A percentile compares a stretch with the other conserved stretches of the same genome.
phyloP scores from a whole-genome alignment of 2,888 invertebrate genomes.

The Drosophila hamatofila region DNA sequence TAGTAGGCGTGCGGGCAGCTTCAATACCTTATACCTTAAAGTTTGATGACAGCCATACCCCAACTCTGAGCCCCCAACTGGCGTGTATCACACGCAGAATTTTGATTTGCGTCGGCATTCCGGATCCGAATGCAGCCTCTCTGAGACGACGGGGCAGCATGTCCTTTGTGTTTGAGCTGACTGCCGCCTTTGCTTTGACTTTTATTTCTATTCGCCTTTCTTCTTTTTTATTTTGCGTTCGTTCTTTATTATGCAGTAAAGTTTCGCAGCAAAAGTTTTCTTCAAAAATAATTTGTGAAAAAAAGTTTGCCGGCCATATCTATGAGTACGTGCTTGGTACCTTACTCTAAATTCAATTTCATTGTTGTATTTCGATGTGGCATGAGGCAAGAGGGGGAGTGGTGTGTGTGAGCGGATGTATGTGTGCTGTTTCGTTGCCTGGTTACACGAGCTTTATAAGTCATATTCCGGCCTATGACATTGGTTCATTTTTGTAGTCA shows the following conservation, averaged over 20 bases:
- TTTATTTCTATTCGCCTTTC: slow-evolving; percentile 31
- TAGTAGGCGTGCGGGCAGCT: slow-evolving; percentile 44
- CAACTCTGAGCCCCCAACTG: not conserved
- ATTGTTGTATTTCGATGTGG: slow-evolving; percentile 58
- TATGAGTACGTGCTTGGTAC: slow-evolving; percentile 69
- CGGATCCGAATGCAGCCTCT: slow-evolving; percentile 29
- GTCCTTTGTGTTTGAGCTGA: slow-evolving; percentile 39
- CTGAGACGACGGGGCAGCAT: not conserved
- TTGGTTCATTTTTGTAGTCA: slow-evolving; percentile 18
- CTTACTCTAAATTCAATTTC: slow-evolving; percentile 77
- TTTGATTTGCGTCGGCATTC: slow-evolving; percentile 67
- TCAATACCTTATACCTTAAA: slow-evolving; percentile 56
- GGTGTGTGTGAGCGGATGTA: not conserved
- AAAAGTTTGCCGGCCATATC: slow-evolving; percentile 72
- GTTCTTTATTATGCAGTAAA: slow-evolving; percentile 76
- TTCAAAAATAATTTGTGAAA: slow-evolving; percentile 75
- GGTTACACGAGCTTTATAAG: slow-evolving; percentile 52
- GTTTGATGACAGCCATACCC: slow-evolving; percentile 27
- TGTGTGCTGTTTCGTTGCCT: slow-evolving; percentile 32
- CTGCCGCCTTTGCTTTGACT: slow-evolving; percentile 35
- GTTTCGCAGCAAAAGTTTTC: slow-evolving; percentile 71
- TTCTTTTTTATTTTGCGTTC: slow-evolving; percentile 29
- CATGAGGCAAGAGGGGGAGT: not conserved
- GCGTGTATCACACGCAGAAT: slow-evolving; percentile 73
- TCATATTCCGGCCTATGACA: slow-evolving; percentile 31